Conservation (phyloP, 1,140 invertebrate genomes). For the Meloidogyne hapla region DNA sequence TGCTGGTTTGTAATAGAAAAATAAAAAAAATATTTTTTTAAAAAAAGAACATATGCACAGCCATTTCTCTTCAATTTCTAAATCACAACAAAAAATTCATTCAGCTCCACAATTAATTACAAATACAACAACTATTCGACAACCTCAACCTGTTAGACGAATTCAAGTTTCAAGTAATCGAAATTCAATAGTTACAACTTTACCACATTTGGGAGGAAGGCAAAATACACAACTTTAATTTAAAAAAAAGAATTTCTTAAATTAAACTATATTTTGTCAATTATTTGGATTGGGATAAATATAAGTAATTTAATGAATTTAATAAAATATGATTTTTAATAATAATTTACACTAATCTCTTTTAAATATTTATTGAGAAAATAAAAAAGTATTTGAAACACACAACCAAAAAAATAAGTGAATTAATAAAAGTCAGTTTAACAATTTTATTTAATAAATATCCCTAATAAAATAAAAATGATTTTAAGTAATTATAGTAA, state of each 20-base stretch:
- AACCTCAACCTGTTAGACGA: slow-evolving; percentile 2
- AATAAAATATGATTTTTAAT: too few species aligned
- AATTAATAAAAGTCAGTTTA: too few species aligned
- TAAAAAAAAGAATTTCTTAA: background rate
- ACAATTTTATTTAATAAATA: too few species aligned
- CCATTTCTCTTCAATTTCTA: slow-evolving; percentile 27
- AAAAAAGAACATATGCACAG: slow-evolving; percentile 33
- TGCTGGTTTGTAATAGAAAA: slow-evolving; percentile 32
- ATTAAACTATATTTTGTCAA: background rate
- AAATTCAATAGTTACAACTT: background rate
- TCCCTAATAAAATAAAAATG: too few species aligned
- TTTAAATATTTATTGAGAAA: too few species aligned
- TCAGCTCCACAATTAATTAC: background rate
- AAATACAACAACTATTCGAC: background rate
- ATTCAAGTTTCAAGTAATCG: background rate
- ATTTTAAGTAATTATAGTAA: too few species aligned
- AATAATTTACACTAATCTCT: too few species aligned
- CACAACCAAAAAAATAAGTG: too few species aligned
- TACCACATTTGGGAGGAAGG: background rate
- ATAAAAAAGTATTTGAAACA: too few species aligned
- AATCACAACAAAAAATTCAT: slow-evolving; percentile 9
- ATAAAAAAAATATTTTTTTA: background rate
- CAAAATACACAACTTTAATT: background rate
- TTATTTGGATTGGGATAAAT: background rate
- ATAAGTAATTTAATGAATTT: too few species aligned